Percentiles rank a stretch among this genome's conserved stretches.
These are phyloP conservation scores for Trichopoda pennipes DNA, from an alignment of 2,888 invertebrate genomes.

Conservation along the genomic window DNA sequence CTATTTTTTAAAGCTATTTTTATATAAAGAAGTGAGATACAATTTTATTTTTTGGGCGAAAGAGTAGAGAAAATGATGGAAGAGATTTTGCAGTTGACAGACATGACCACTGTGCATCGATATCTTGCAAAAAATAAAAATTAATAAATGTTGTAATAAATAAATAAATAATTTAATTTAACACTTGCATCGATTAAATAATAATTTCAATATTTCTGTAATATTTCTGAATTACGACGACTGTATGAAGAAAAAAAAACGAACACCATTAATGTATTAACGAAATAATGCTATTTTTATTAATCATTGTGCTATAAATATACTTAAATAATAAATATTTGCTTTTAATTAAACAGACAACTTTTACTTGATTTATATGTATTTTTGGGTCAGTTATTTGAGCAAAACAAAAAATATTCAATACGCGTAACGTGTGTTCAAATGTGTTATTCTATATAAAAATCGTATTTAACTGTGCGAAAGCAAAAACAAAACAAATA, in stretches of 20 bases:
- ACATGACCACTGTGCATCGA: too few species aligned
- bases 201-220: not conserved
- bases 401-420: not conserved
- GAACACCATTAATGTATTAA: not conserved
- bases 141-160: too few species aligned
- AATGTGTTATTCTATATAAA: slow-evolving; percentile 4
- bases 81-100: too few species aligned
- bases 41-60: too few species aligned
- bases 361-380: slow-evolving; percentile 30
- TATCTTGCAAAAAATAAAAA: too few species aligned
- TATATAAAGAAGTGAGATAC: too few species aligned
- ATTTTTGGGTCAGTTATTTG: slow-evolving; percentile 49
- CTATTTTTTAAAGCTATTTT: too few species aligned
- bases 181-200: too few species aligned
- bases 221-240: slow-evolving; percentile 13
- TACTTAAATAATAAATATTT: slow-evolving; percentile 32
- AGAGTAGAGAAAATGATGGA: too few species aligned
- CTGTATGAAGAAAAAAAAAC: not conserved
- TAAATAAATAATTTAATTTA: too few species aligned
- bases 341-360: slow-evolving; percentile 13
- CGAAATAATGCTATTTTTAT: slow-evolving; percentile 28
- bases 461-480: slow-evolving; percentile 6
- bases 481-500: not conserved
- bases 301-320: slow-evolving; percentile 30
- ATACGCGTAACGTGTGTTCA: not conserved